Percentiles rank a stretch among this genome's conserved stretches.
These are phyloP conservation scores for Caenorhabditis tropicalis DNA, from an alignment of 1,140 invertebrate species.

Conservation along the genomic window DNA sequence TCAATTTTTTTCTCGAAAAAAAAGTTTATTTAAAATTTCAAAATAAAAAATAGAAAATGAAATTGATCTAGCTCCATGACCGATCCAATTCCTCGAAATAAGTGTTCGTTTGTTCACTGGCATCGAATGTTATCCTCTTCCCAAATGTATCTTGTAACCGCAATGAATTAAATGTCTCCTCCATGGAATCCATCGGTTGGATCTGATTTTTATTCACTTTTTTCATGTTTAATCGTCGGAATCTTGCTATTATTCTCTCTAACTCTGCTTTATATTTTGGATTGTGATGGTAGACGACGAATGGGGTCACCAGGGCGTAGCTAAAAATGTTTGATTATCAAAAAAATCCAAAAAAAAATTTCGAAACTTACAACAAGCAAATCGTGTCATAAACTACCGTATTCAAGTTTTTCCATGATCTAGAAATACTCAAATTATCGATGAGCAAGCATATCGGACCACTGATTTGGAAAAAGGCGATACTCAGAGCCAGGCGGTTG, in stretches of 20 bases:
- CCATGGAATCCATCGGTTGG: background rate
- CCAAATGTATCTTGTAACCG: conserved; percentile 23
- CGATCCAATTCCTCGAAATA: background rate
- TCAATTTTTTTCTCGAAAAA: no score
- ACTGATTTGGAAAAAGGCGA: conserved; percentile 7
- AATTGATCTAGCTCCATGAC: background rate
- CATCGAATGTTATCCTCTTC: background rate
- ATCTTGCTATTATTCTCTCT: background rate
- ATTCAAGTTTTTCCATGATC: conserved; percentile 22
- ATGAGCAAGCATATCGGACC: background rate
- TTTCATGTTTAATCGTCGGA: background rate
- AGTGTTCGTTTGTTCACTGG: background rate
- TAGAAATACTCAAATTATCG: background rate
- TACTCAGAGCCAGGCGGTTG: background rate
- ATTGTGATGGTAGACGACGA: conserved; percentile 1
- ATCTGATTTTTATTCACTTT: background rate
- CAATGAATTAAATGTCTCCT: background rate
- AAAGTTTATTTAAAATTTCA: background rate
- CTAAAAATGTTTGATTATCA: background rate
- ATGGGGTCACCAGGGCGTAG: conserved; percentile 1
- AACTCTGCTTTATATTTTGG: background rate
- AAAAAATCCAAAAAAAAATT: background rate
- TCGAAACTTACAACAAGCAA: background rate
- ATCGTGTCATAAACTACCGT: conserved; percentile 1
- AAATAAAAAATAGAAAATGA: no score